Conservation (phyloP, 2,888 invertebrate species). For the Hipparchia semele region DNA sequence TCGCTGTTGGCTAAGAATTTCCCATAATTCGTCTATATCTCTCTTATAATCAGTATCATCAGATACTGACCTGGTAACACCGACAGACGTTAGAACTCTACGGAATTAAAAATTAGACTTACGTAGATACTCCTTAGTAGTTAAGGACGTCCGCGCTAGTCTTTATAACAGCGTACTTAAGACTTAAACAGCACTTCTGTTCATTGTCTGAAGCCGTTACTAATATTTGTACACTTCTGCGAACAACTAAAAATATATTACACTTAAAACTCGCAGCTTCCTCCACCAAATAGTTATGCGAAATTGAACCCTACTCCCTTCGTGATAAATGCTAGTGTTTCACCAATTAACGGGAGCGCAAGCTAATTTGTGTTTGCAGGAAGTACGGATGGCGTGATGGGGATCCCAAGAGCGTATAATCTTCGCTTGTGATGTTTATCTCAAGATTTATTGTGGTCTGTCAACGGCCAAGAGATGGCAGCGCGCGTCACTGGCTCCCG, state of each 20-base stretch:
- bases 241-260: conserved; percentile 77
- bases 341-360: conserved; percentile 53
- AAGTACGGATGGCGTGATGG: conserved; percentile 79
- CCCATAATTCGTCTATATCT: too few relatives aligned
- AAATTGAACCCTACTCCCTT: conserved; percentile 48
- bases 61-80: too few relatives aligned
- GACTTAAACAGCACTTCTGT: conserved; percentile 60
- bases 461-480: conserved; percentile 79
- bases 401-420: conserved; percentile 78
- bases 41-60: too few relatives aligned
- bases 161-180: conserved; percentile 64
- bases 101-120: too few relatives aligned
- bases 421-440: conserved; percentile 80
- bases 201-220: conserved; percentile 64
- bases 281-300: conserved; percentile 5
- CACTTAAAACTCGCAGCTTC: conserved; percentile 52
- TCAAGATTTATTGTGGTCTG: conserved; percentile 79
- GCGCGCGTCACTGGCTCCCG: conserved; percentile 70
- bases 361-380: conserved; percentile 79
- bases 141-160: neutral
- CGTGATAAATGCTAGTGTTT: conserved; percentile 46
- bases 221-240: conserved; percentile 68
- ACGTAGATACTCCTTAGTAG: too few relatives aligned
- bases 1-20: too few relatives aligned
- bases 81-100: too few relatives aligned